These are phyloP conservation scores for Ceyx erithaca DNA, from an alignment of 2,797 vertebrate species.

Conservation along the genomic window DNA sequence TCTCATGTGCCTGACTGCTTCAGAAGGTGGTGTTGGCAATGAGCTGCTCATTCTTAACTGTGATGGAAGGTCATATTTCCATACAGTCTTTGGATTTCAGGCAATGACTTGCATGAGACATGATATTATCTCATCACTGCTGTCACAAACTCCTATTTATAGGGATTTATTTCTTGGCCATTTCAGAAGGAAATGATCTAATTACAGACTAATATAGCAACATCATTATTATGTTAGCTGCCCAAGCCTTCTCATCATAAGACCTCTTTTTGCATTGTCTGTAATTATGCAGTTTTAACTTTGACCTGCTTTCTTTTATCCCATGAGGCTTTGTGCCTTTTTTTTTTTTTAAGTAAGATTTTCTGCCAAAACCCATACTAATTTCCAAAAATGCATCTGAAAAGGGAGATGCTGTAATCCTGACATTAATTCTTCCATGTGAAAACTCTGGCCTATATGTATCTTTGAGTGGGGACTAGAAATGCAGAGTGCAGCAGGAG, in stretches of 20 bases:
- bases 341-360: not conserved
- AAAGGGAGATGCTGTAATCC: not conserved
- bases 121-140: not conserved
- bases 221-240: conserved; percentile 13
- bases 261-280: not conserved
- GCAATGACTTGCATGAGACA: not conserved
- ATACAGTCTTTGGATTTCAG: not conserved
- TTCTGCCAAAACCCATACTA: not conserved
- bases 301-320: not conserved
- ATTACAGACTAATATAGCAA: conserved; percentile 30
- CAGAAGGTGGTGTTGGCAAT: not conserved
- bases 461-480: not conserved
- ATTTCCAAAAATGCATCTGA: not conserved
- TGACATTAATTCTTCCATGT: not conserved
- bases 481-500: fast-evolving
- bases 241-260: not conserved
- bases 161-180: conserved; percentile 14
- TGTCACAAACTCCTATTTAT: not conserved
- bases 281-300: not conserved
- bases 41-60: not conserved
- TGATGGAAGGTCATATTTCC: not conserved
- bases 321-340: not conserved
- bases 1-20: not conserved
- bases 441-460: not conserved
- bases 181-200: conserved; percentile 26